These are phyloP conservation scores for Watsonalla binaria DNA, from an alignment of 2,888 invertebrate species.

Conservation along the genomic window DNA sequence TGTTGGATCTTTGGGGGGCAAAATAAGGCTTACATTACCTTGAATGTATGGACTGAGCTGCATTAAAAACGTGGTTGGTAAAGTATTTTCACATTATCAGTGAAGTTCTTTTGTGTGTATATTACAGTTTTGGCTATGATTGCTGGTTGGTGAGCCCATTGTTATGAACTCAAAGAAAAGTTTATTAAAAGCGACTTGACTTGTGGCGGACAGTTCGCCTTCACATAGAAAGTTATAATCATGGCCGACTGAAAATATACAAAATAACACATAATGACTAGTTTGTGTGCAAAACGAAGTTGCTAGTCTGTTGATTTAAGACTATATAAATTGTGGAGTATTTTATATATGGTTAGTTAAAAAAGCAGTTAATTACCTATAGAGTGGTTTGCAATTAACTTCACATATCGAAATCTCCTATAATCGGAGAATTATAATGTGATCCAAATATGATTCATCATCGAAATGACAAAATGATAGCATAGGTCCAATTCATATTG, in stretches of 20 bases:
- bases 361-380: too few relatives aligned
- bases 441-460: too few relatives aligned
- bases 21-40: constrained; percentile 8
- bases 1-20: constrained; percentile 9
- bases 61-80: constrained; percentile 4
- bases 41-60: background rate
- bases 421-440: too few relatives aligned
- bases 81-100: constrained; percentile 25
- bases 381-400: too few relatives aligned
- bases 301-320: background rate
- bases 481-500: too few relatives aligned
- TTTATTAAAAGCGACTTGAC: constrained; percentile 1
- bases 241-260: background rate
- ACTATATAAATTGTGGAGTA: background rate
- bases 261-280: background rate
- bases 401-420: background rate
- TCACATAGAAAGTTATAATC: background rate
- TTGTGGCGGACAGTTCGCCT: constrained; percentile 14
- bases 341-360: too few relatives aligned
- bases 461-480: too few relatives aligned
- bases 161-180: constrained; percentile 15
- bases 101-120: constrained; percentile 25
- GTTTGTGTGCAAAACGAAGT: background rate
- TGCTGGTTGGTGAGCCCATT: constrained; percentile 14
- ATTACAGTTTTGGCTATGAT: constrained; percentile 16